phyloP scores from a whole-genome alignment of 2,113 vertebrate species.

The Oryzias woworae region DNA sequence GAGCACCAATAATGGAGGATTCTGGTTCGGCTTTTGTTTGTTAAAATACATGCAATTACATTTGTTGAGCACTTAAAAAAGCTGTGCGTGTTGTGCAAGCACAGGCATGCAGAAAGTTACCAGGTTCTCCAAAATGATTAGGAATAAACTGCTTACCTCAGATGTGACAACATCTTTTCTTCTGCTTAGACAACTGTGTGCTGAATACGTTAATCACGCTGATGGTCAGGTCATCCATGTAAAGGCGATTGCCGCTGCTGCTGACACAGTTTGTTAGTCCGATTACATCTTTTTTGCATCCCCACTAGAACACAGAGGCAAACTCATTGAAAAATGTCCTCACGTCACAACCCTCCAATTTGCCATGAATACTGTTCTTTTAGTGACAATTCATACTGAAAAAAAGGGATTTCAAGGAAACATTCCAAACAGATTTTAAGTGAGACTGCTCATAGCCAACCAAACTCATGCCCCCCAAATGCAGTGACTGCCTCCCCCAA shows the following conservation, averaged over 20 bases:
- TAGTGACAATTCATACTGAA: not conserved
- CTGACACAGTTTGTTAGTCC: conserved; percentile 49
- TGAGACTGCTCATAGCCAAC: too few relatives aligned
- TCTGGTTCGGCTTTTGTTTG: conserved; percentile 14
- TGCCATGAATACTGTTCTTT: not conserved
- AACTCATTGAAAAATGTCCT: conserved; percentile 2
- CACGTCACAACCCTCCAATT: not conserved
- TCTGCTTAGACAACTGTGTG: conserved; percentile 33
- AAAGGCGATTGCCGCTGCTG: conserved; percentile 32
- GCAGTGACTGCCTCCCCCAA: too few relatives aligned
- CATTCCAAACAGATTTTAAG: too few relatives aligned
- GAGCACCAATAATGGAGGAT: conserved; percentile 21
- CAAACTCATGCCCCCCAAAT: too few relatives aligned
- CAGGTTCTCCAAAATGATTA: conserved; percentile 6
- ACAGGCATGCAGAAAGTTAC: conserved; percentile 15
- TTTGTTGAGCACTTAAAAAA: conserved; percentile 10
- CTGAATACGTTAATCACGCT: conserved; percentile 45
- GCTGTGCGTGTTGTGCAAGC: conserved; percentile 13
- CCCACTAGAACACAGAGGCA: conserved; percentile 5
- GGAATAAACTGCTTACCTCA: conserved; percentile 11
- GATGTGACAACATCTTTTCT: conserved; percentile 27
- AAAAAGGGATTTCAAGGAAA: too few relatives aligned
- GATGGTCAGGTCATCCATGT: conserved; percentile 50
- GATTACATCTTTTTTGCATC: conserved; percentile 52
- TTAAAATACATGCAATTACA: conserved; percentile 16